phyloP scores from a whole-genome alignment of 2,888 invertebrate genomes.

The Apodemia hepburni region DNA sequence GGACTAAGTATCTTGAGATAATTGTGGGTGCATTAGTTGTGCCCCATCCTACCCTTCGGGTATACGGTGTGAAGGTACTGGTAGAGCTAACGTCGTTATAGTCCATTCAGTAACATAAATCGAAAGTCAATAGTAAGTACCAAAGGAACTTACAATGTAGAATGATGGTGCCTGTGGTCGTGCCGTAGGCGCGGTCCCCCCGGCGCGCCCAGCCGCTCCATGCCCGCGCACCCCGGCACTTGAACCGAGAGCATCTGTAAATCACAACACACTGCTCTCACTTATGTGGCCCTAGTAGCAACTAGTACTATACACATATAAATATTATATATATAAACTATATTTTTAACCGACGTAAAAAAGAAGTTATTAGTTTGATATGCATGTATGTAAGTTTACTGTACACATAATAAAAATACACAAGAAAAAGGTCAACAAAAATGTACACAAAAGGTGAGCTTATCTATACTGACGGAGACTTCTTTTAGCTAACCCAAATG shows the following conservation, averaged over 20 bases:
- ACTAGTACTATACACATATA: constrained; percentile 41
- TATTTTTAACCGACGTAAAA: neutral
- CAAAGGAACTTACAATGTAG: constrained; percentile 61
- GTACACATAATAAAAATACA: too few relatives aligned
- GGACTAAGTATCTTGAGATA: too few relatives aligned
- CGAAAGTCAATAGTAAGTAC: neutral
- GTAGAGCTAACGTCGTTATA: neutral
- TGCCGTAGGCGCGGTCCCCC: constrained; percentile 81
- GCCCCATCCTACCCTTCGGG: too few relatives aligned
- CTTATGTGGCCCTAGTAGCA: constrained; percentile 71
- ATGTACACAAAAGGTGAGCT: too few relatives aligned
- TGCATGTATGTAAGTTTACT: too few relatives aligned
- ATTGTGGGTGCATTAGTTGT: too few relatives aligned
- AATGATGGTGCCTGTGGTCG: constrained; percentile 76
- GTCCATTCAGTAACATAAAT: neutral
- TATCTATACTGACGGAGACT: too few relatives aligned
- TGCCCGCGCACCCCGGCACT: constrained; percentile 86
- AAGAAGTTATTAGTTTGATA: too few relatives aligned
- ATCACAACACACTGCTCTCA: constrained; percentile 79
- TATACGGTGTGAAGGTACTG: too few relatives aligned
- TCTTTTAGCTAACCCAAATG: too few relatives aligned
- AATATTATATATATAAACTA: constrained; percentile 12
- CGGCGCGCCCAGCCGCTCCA: constrained; percentile 84
- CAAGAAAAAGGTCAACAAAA: too few relatives aligned
- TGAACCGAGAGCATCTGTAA: constrained; percentile 87